These are phyloP conservation scores for Camponotus vicinus DNA, from an alignment of 1,140 invertebrate species.

Conservation along the genomic window DNA sequence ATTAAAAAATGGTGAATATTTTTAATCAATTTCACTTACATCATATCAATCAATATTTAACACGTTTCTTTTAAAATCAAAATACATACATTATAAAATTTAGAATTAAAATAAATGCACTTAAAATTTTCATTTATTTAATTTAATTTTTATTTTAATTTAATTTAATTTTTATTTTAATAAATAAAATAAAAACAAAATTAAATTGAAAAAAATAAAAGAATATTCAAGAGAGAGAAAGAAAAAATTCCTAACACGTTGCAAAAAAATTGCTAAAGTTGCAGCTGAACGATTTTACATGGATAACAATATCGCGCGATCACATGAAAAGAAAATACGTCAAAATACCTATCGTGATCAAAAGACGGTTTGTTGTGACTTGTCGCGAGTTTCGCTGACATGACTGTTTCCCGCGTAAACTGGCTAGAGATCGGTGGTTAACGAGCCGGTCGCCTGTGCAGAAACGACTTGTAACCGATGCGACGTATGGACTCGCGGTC, in stretches of 20 bases:
- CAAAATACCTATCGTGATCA: neutral
- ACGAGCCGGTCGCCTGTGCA: neutral
- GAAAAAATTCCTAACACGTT: neutral
- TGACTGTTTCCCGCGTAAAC: constrained; percentile 10
- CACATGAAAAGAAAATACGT: neutral
- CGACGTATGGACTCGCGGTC: neutral
- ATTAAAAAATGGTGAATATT: neutral
- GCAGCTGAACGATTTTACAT: neutral
- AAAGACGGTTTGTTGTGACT: constrained; percentile 10
- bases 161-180: too few relatives aligned
- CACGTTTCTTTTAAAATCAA: neutral
- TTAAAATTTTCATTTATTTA: neutral
- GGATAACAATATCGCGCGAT: neutral
- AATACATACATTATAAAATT: neutral
- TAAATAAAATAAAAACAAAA: too few relatives aligned
- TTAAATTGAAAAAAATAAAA: neutral
- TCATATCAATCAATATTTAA: neutral
- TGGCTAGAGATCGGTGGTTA: neutral
- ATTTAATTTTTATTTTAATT: too few relatives aligned
- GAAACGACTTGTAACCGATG: constrained; percentile 24
- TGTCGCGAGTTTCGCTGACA: constrained; percentile 41
- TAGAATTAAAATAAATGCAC: too few relatives aligned
- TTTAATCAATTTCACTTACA: neutral
- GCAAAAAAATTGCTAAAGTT: too few relatives aligned
- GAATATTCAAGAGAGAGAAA: neutral